Evolutionary conservation across 2,797 vertebrate species (phyloP).

Genomic region (Sphaeramia orbicularis): DNA sequence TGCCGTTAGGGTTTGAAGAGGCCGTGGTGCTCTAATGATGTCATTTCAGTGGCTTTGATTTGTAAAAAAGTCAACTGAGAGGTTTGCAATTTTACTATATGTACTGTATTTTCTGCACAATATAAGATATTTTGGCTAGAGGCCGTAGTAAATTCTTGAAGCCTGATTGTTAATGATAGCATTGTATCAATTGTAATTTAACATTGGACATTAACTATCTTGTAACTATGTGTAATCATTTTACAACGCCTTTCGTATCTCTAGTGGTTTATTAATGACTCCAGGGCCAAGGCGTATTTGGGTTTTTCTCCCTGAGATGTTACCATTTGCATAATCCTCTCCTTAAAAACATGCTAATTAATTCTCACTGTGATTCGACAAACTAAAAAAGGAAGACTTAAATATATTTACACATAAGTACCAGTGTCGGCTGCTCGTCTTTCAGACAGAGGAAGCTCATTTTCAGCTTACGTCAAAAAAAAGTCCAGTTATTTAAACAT

Average conservation of each 20-base stretch:
- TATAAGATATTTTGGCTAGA: neutral
- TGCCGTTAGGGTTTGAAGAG: no score
- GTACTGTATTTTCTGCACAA: no score
- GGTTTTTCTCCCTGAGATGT: slow-evolving; percentile 24
- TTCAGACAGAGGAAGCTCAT: no score
- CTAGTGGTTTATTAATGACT: slow-evolving; percentile 57
- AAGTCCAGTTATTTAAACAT: no score
- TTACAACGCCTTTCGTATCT: slow-evolving; percentile 34
- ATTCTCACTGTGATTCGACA: slow-evolving; percentile 26
- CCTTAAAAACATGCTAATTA: slow-evolving; percentile 40
- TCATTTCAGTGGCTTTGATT: neutral
- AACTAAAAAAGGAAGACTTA: slow-evolving; percentile 18
- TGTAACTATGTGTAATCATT: no score
- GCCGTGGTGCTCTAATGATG: neutral
- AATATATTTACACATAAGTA: slow-evolving; percentile 29
- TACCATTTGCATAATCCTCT: slow-evolving; percentile 52
- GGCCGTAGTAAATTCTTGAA: no score
- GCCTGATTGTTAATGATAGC: no score
- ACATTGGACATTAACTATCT: no score
- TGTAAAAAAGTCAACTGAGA: neutral
- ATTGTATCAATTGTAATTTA: no score
- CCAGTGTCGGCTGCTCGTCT: no score
- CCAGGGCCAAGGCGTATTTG: slow-evolving; percentile 29
- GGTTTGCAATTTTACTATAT: neutral
- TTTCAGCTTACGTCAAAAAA: no score